Evolutionary conservation across 2,888 invertebrate genomes (phyloP).

Genomic region (Trissolcus brochymenae): DNA sequence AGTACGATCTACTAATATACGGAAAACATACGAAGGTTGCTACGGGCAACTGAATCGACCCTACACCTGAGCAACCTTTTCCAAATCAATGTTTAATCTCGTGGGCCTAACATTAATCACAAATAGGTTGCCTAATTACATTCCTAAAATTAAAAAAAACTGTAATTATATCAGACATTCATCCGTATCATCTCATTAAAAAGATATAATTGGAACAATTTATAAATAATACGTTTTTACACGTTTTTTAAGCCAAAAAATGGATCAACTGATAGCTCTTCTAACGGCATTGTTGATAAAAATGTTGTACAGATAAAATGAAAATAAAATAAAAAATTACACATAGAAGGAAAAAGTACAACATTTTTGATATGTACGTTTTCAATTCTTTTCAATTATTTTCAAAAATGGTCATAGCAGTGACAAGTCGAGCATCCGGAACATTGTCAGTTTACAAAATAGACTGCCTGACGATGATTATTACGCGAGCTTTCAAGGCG

Average conservation of each 20-base stretch:
- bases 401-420: background rate
- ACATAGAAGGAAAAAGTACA: no score
- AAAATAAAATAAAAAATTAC: no score
- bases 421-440: conserved; percentile 8
- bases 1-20: conserved; percentile 26
- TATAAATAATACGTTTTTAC: no score
- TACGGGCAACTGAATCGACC: conserved; percentile 54
- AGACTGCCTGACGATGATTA: conserved; percentile 21
- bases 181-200: background rate
- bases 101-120: conserved; percentile 18
- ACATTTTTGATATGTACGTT: no score
- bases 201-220: no score
- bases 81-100: conserved; percentile 29
- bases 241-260: background rate
- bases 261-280: background rate
- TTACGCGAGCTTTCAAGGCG: conserved; percentile 42
- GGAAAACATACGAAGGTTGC: conserved; percentile 50
- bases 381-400: no score
- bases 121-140: conserved; percentile 11
- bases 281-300: no score
- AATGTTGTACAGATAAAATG: no score
- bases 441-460: conserved; percentile 20
- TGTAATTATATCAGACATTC: background rate
- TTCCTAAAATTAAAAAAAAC: background rate
- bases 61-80: conserved; percentile 47